These are phyloP conservation scores for Microplitis deprimator DNA, from an alignment of 2,888 invertebrate genomes.

Conservation along the genomic window DNA sequence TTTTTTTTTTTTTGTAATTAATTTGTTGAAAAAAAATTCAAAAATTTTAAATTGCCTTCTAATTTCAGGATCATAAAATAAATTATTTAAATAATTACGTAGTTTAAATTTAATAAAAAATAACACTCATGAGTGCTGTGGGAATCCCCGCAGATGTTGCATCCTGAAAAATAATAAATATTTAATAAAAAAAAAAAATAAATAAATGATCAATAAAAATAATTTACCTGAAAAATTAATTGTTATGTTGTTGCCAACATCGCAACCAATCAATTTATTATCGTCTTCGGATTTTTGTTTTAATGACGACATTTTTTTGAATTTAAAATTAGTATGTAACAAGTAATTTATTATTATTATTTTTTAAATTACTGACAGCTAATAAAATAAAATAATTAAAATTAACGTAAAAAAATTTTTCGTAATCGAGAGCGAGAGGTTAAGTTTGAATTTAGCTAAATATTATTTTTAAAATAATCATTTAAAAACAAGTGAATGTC, in stretches of 20 bases:
- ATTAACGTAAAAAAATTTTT: neutral
- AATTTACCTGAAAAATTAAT: neutral
- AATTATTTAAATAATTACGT: conserved; percentile 58
- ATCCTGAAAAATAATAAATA: conserved; percentile 61
- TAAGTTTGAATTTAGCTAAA: neutral
- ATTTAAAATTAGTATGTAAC: neutral
- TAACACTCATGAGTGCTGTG: conserved; percentile 73
- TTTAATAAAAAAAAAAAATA: neutral
- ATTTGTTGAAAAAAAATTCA: too few relatives aligned
- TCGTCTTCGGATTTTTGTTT: neutral
- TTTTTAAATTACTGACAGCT: too few relatives aligned
- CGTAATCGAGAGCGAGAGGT: neutral
- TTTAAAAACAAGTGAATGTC: too few relatives aligned
- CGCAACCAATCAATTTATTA: neutral
- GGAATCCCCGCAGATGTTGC: conserved; percentile 74
- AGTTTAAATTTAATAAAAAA: conserved; percentile 67
- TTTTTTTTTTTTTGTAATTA: too few relatives aligned
- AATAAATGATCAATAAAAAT: neutral
- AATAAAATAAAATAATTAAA: neutral
- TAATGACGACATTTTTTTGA: neutral
- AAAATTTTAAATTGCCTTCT: too few relatives aligned
- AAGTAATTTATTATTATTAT: too few relatives aligned
- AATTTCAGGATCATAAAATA: too few relatives aligned
- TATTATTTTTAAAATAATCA: neutral
- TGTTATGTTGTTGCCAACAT: neutral